Base-by-base conservation (phyloP, 2,888 invertebrate species). In the Agonopterix arenella region DNA sequence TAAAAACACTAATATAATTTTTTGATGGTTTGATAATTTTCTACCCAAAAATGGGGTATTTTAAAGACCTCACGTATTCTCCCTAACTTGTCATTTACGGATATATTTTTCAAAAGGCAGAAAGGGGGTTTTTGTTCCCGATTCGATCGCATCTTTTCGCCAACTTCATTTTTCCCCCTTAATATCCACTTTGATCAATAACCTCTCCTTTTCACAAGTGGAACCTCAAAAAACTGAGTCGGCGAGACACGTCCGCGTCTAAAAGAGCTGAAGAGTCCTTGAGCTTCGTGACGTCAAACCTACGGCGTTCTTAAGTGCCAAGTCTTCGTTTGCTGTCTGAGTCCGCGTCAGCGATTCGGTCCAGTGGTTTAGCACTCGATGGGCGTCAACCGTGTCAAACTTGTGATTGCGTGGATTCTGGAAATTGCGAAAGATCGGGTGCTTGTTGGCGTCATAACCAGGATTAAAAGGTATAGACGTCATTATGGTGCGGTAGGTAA, bases 321-420 rank as follows among this genome's bases (percentile, higher is more conserved):
- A 28, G 28, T 62, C 66, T 69, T 70, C 70, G 70, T 72, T 76
- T 71, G 80, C 73, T 75, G 66, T 67, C 69, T 70, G 71, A 75
- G 73, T 65, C 66, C 66, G 71, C 61, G 83, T 84, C 84, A 84
- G 84, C 83, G 68, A 65, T 80, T 68, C 68, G 66, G 67, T 60
- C 60, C 61, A 61, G 58, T 55, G 63, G 54, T 54, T 48, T 11
- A 66, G 59, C 72, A 61, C 79, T 80, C 69, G 72, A 72, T 70
- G 66, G 62, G 53, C 68, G 68, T 61, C 67, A 67, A 66, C 61
- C 70, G 58, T 57, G 60, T 62, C 62, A 56, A 58, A 40, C 9
- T 40, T 28, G 28, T 28, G 7, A 28, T 28, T 28, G 28, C 28
- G 7, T 28, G 28, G 7, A 28, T 28, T 28, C 28, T 28, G 28